Conservation (phyloP, 2,797 vertebrate species). For the Xenops minutus region DNA sequence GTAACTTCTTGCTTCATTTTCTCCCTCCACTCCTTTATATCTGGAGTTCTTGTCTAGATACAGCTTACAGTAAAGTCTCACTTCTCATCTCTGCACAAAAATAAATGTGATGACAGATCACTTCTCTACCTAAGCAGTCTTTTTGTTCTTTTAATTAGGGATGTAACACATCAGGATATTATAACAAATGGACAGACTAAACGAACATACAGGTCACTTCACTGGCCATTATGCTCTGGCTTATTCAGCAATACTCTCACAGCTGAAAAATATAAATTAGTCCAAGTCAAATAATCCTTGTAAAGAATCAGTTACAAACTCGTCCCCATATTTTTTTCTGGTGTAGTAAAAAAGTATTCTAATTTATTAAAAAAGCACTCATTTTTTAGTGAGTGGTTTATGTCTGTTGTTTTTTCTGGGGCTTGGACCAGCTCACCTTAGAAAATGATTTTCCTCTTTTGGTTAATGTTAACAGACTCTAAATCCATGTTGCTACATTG, state of each 20-base stretch:
- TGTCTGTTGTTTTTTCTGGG: neutral
- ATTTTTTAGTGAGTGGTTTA: neutral
- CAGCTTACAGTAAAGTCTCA: neutral
- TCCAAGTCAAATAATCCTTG: neutral
- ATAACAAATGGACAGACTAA: neutral
- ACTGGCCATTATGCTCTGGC: neutral
- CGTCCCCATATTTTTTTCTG: no score
- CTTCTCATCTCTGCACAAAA: neutral
- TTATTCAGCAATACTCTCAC: neutral
- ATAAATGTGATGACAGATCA: neutral
- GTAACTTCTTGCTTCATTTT: neutral
- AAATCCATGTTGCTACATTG: neutral
- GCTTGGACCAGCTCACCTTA: neutral
- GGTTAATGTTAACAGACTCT: neutral
- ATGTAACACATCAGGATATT: neutral
- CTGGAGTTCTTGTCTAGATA: neutral
- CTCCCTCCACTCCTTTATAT: neutral
- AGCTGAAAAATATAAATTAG: neutral
- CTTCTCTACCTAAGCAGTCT: neutral
- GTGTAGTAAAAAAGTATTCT: neutral
- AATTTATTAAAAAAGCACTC: neutral
- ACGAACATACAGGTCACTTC: neutral
- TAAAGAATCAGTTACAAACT: neutral
- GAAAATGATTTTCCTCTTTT: neutral
- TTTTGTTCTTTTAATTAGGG: neutral